Percentiles rank a stretch among this genome's conserved stretches.
Evolutionary conservation across 2,888 invertebrate genomes (phyloP).

Genomic region (Macropis europaea): DNA sequence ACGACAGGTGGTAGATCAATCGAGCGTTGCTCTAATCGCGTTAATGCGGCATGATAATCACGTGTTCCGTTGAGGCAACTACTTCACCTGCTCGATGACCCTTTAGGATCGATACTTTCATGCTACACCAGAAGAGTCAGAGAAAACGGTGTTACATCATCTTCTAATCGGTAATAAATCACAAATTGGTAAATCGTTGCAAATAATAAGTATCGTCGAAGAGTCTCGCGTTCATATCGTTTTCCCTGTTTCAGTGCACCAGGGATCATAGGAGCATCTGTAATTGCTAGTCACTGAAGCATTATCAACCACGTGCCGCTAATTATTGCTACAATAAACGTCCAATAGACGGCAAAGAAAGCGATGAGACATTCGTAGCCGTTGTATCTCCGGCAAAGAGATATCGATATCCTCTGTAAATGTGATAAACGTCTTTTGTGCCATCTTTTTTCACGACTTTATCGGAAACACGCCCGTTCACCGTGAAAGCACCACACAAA

Average conservation of each 20-base stretch:
- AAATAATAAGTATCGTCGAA: neutral
- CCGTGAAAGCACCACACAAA: constrained; percentile 1
- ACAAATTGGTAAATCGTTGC: neutral
- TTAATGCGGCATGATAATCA: constrained; percentile 13
- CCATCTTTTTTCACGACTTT: neutral
- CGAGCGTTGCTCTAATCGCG: neutral
- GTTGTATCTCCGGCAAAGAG: neutral
- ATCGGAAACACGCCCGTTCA: constrained; percentile 21
- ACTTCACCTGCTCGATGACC: constrained; percentile 1
- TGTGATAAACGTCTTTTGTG: constrained; percentile 34
- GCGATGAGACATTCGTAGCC: neutral
- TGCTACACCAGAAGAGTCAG: too few species aligned
- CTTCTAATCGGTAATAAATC: too few species aligned
- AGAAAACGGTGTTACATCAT: too few species aligned
- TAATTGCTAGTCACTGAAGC: neutral
- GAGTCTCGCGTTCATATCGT: neutral
- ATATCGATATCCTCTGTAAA: constrained; percentile 20
- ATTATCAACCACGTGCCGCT: neutral
- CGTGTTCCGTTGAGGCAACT: constrained; percentile 3
- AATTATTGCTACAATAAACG: neutral
- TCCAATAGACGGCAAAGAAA: neutral
- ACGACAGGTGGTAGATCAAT: neutral
- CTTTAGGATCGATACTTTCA: too few species aligned
- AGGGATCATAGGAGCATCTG: neutral
- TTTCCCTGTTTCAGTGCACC: neutral